A percentile compares a stretch with the other conserved stretches of the same genome.
Evolutionary conservation across 2,113 vertebrate species (phyloP).

Genomic region (Festucalex cinctus): DNA sequence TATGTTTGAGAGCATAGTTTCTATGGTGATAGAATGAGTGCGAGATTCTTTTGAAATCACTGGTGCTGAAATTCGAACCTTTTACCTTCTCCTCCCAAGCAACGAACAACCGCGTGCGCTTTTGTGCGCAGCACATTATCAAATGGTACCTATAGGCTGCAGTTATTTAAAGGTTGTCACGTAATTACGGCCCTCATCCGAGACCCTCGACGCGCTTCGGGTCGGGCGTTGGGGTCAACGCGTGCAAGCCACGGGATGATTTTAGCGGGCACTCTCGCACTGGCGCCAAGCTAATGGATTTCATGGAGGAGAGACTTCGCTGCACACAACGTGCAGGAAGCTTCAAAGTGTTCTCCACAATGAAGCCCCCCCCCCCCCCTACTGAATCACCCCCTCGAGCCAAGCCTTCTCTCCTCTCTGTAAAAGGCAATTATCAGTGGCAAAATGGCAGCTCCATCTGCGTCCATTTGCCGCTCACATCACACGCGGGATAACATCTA

Average conservation of each 20-base stretch:
- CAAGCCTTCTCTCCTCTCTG: conserved; percentile 28
- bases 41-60: background rate
- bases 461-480: conserved; percentile 58
- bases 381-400: conserved; percentile 4
- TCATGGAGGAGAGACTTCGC: conserved; percentile 51
- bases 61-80: background rate
- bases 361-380: conserved; percentile 34
- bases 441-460: conserved; percentile 52
- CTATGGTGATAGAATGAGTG: background rate
- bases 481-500: conserved; percentile 51
- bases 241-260: conserved; percentile 28
- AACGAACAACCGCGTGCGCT: background rate
- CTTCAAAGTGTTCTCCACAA: conserved; percentile 59
- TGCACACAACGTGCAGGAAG: conserved; percentile 37
- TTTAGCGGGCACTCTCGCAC: conserved; percentile 33
- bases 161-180: conserved; percentile 60
- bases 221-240: conserved; percentile 39
- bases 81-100: background rate
- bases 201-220: conserved; percentile 22
- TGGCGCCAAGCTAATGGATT: conserved; percentile 60
- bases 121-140: conserved; percentile 42
- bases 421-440: conserved; percentile 52
- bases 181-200: conserved; percentile 54
- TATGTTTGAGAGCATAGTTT: background rate
- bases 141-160: conserved; percentile 49